phyloP scores from a whole-genome alignment of 2,797 vertebrate genomes.

The Sebastes nivosus region DNA sequence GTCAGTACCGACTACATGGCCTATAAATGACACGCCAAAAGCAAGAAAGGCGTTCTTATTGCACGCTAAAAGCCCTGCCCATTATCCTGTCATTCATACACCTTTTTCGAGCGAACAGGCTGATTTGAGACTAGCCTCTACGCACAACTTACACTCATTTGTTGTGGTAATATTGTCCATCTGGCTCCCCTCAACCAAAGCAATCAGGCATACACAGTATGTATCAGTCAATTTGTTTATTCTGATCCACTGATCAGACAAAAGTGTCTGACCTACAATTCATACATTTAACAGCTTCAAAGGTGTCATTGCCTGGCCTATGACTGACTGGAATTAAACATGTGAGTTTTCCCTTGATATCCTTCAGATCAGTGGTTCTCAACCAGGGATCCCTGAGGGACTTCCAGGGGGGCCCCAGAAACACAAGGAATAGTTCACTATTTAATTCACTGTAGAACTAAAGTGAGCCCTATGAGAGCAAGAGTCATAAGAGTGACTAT shows the following conservation, averaged over 20 bases:
- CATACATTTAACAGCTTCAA: neutral
- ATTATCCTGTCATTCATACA: no score
- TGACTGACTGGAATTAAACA: neutral
- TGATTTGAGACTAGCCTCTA: neutral
- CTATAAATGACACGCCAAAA: no score
- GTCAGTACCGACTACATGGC: no score
- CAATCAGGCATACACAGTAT: neutral
- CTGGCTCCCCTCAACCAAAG: neutral
- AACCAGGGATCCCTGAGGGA: no score
- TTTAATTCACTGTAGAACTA: no score
- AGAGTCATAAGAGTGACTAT: no score
- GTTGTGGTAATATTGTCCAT: neutral
- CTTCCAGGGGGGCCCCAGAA: no score
- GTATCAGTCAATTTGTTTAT: neutral
- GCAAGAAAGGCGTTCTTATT: no score
- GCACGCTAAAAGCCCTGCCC: no score
- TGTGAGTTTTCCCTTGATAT: neutral
- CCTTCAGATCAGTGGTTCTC: neutral
- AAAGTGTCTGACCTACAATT: neutral
- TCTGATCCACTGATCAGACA: slow-evolving; percentile 9
- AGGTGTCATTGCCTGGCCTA: neutral
- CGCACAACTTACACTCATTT: neutral
- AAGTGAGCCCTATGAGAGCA: no score
- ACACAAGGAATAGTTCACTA: no score
- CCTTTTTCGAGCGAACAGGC: no score